phyloP scores from a whole-genome alignment of 2,797 vertebrate species.

The Muscicapa striata region DNA sequence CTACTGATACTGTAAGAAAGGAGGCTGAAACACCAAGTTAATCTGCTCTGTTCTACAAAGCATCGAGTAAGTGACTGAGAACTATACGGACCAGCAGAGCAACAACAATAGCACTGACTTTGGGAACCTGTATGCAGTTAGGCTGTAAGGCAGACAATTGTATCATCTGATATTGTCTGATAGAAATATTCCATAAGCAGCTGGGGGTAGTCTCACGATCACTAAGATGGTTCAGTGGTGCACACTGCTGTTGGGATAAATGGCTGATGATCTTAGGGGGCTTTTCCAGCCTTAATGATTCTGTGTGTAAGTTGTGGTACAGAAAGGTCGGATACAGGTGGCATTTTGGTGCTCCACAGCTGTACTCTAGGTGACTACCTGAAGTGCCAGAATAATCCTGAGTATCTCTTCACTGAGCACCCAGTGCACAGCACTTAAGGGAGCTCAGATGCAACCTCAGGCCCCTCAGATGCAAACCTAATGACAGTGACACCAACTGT shows the following conservation, averaged over 20 bases:
- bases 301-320: neutral
- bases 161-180: no score
- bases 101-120: neutral
- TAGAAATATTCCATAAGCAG: neutral
- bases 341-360: neutral
- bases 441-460: neutral
- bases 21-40: neutral
- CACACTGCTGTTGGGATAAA: neutral
- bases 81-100: neutral
- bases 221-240: neutral
- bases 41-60: neutral
- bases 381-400: neutral
- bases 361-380: no score
- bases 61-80: neutral
- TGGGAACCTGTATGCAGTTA: neutral
- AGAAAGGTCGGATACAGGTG: rapidly evolving
- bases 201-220: rapidly evolving
- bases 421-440: neutral
- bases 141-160: neutral
- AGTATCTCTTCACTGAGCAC: neutral
- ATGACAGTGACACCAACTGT: neutral
- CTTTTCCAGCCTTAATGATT: neutral
- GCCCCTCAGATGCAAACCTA: neutral
- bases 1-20: neutral
- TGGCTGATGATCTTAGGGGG: neutral